Evolutionary conservation across 2,113 vertebrate genomes (phyloP), one percentile per base, ranked within the genome.

Genomic region (Tretioscincus oriximinensis): DNA sequence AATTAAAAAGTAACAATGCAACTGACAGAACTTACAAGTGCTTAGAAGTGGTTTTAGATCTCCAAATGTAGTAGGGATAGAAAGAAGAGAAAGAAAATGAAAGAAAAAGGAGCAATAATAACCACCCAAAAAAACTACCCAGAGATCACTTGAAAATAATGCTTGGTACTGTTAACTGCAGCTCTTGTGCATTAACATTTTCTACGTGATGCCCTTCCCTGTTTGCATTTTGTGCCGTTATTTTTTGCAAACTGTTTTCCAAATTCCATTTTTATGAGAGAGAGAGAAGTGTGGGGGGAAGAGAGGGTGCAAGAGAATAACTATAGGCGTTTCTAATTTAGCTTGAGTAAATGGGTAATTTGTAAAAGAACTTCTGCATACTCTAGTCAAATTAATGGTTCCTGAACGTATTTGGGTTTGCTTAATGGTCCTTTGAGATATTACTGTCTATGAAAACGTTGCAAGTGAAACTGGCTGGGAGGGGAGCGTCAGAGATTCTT

Each of bases 131-230:
- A 9, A 28, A 7, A 9, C 72, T 3, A 6, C 1, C n/a, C 22
- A 29, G 67, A 69, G 54, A 65, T 84, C 86, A 80, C 83, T 72
- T 78, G 3, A 7, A 45, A n/a, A n/a, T n/a, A n/a, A 76, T 63
- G 28, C 73, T 85, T 84, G 35, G 78, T 67, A 3, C 60, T 84
- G 80, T 78, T 87, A 81, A 76, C 28, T 84, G 58, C 76, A 81
- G n/a, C 73, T 84, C 73, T 80, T 14, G 81, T 81, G 63, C 71
- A 49, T 88, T 90, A 88, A 82, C 83, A 26, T 85, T 20, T 87
- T 87, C 86, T 11, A 78, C 41, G 76, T 82, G 78, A 81, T 83
- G 88, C 87, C 77, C 49, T 73, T 86, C 66, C 31, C 66, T 66
- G 70, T 82, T 29, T 79, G 65, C 11, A 80, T 9, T 28, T 81